Evolutionary conservation across 2,797 vertebrate genomes (phyloP).

Genomic region (Adrianichthys oophorus): DNA sequence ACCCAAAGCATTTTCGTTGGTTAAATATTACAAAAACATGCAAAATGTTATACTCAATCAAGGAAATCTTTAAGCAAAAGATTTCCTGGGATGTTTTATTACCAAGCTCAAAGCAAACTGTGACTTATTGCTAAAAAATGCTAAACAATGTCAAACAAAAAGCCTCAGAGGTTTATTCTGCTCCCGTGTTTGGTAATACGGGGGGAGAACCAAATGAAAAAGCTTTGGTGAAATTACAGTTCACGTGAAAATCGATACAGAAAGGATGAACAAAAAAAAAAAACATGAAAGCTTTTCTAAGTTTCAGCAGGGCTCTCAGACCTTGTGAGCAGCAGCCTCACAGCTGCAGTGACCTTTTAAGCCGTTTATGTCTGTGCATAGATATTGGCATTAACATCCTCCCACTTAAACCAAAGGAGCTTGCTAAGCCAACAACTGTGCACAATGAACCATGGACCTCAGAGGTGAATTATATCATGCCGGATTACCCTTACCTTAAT

Average conservation of each 20-base stretch:
- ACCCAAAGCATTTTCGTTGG: too few species aligned
- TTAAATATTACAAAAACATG: too few species aligned
- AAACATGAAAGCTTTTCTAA: conserved; percentile 38
- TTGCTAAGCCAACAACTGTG: conserved; percentile 64
- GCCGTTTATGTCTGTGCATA: conserved; percentile 75
- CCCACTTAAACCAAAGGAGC: conserved; percentile 61
- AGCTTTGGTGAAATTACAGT: conserved; percentile 11
- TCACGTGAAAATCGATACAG: conserved; percentile 28
- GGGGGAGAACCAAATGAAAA: conserved; percentile 14
- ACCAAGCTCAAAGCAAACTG: not conserved
- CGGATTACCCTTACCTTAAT: conserved; percentile 88
- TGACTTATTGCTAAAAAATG: not conserved
- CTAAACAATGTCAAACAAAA: conserved; percentile 7
- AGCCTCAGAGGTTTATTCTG: conserved; percentile 3
- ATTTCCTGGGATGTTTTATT: not conserved
- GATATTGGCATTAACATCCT: conserved; percentile 73
- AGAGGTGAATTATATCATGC: conserved; percentile 60
- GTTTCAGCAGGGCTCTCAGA: conserved; percentile 30
- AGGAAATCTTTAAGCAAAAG: too few species aligned
- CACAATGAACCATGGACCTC: conserved; percentile 49
- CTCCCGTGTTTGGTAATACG: conserved; percentile 3
- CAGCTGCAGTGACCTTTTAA: conserved; percentile 68
- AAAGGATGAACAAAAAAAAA: conserved; percentile 13
- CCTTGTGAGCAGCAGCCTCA: conserved; percentile 20
- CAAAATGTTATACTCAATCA: too few species aligned